Percentiles rank a stretch among this genome's conserved stretches.
phyloP scores from a whole-genome alignment of 1,140 invertebrate genomes.

The Oreohelix idahoensis region DNA sequence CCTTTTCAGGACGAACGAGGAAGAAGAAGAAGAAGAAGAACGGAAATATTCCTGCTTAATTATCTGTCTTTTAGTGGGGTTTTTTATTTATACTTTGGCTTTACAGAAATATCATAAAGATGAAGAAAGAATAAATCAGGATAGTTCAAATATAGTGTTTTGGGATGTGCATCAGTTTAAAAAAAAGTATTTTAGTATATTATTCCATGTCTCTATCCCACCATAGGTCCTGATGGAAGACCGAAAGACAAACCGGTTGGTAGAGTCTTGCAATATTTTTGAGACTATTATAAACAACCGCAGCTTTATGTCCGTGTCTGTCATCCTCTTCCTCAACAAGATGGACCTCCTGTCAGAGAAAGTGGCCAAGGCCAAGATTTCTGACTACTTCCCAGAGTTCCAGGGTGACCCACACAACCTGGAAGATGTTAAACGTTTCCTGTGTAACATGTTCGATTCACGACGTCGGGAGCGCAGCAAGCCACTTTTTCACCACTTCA shows the following conservation, averaged over 20 bases:
- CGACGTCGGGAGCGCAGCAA: conserved; percentile 73
- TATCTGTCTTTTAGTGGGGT: no score
- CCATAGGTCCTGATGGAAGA: conserved; percentile 89
- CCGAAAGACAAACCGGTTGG: conserved; percentile 92
- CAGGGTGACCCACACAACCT: conserved; percentile 88
- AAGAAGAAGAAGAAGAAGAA: no score
- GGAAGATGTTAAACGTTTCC: conserved; percentile 90
- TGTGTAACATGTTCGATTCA: conserved; percentile 90
- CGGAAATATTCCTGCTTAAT: no score
- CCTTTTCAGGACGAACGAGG: no score
- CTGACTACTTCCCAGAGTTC: conserved; percentile 87
- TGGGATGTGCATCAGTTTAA: no score
- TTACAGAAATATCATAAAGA: no score
- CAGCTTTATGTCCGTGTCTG: conserved; percentile 91
- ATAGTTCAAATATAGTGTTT: no score
- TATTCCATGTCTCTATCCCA: not conserved
- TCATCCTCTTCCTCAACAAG: conserved; percentile 98
- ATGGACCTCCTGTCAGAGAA: conserved; percentile 94
- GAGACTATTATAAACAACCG: conserved; percentile 98
- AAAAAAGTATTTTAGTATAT: no score
- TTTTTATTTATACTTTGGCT: no score
- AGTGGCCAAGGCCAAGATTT: conserved; percentile 78
- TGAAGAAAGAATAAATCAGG: no score
- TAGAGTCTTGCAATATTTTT: conserved; percentile 96
- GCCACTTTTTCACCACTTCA: conserved; percentile 96